Evolutionary conservation across 2,888 invertebrate species (phyloP).

Genomic region (Galeruca laticollis): DNA sequence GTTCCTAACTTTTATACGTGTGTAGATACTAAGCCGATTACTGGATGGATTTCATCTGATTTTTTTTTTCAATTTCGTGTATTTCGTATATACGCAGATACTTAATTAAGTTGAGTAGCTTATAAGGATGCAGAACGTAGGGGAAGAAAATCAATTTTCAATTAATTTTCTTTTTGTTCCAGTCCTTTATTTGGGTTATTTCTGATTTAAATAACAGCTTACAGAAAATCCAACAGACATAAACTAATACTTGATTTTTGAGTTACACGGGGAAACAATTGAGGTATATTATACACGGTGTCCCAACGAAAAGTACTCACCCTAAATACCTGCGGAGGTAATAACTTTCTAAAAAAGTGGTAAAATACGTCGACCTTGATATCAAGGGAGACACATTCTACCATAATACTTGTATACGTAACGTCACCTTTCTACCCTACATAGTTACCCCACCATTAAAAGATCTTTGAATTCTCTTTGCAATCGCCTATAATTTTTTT

Average conservation of each 20-base stretch:
- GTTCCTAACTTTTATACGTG: constrained; percentile 13
- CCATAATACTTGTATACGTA: no score
- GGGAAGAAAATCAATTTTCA: constrained; percentile 14
- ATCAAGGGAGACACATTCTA: no score
- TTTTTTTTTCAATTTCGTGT: constrained; percentile 18
- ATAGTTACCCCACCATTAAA: no score
- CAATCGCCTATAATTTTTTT: no score
- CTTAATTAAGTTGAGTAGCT: constrained; percentile 14
- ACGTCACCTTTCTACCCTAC: no score
- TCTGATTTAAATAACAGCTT: not conserved
- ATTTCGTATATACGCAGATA: constrained; percentile 14
- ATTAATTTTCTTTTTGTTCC: constrained; percentile 9
- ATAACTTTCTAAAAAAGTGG: no score
- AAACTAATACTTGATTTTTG: not conserved
- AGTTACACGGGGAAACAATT: no score
- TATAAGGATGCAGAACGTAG: constrained; percentile 17
- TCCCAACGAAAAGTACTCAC: no score
- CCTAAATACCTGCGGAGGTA: no score
- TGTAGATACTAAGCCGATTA: constrained; percentile 17
- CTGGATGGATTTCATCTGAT: constrained; percentile 14
- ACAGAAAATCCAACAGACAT: not conserved
- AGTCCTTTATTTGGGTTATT: not conserved
- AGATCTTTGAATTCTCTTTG: no score
- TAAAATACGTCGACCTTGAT: no score
- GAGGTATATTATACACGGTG: no score